phyloP scores from a whole-genome alignment of 1,140 invertebrate species.

The Drosophila rhopaloa region DNA sequence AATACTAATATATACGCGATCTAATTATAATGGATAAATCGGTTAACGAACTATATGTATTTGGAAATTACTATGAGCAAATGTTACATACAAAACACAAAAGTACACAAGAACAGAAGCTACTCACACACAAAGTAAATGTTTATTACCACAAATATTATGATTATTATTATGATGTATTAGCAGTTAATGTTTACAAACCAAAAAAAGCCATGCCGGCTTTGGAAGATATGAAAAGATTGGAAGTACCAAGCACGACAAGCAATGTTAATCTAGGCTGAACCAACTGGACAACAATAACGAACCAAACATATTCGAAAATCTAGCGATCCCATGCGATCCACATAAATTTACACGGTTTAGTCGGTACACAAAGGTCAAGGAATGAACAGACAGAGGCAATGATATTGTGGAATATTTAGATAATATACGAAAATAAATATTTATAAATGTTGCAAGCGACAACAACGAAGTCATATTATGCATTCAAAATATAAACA shows the following conservation, averaged over 20 bases:
- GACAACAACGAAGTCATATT: slow-evolving; percentile 55
- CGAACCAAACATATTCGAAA: slow-evolving; percentile 43
- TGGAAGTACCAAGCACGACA: slow-evolving; percentile 39
- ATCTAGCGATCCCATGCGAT: slow-evolving; percentile 8
- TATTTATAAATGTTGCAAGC: slow-evolving; percentile 47
- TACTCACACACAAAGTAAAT: slow-evolving; percentile 73
- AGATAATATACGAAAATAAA: slow-evolving; percentile 46
- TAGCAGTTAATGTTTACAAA: slow-evolving; percentile 67
- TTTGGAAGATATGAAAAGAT: neutral
- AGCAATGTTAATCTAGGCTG: slow-evolving; percentile 46
- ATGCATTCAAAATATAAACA: slow-evolving; percentile 24
- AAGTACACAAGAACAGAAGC: slow-evolving; percentile 22
- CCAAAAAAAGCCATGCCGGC: slow-evolving; percentile 4
- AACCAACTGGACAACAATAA: slow-evolving; percentile 29
- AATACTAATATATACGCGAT: slow-evolving; percentile 42
- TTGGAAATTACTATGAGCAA: slow-evolving; percentile 62
- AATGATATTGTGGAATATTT: slow-evolving; percentile 26
- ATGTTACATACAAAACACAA: slow-evolving; percentile 64
- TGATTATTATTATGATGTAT: slow-evolving; percentile 67
- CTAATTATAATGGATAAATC: slow-evolving; percentile 58
- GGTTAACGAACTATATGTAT: slow-evolving; percentile 57
- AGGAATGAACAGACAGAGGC: slow-evolving; percentile 30
- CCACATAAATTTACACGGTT: slow-evolving; percentile 21
- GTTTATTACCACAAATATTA: slow-evolving; percentile 71
- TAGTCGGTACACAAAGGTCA: slow-evolving; percentile 32